Evolutionary conservation across 2,888 invertebrate species (phyloP), one percentile per base, ranked within the genome.

Genomic region (Drosophila crucigera): DNA sequence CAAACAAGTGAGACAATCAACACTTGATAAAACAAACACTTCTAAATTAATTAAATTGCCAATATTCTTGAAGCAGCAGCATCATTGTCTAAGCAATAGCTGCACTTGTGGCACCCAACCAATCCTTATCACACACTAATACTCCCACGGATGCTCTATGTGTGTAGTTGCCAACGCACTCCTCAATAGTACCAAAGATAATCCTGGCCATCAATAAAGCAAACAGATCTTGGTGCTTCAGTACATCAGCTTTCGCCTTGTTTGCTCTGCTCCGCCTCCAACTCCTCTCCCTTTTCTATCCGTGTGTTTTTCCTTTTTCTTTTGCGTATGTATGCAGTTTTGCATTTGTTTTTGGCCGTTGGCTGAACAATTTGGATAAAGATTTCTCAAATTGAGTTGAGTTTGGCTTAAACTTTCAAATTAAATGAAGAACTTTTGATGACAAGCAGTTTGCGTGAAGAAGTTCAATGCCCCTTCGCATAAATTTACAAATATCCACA

Each of bases 31-130:
- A 90, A 78, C 91, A 90, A 90, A 90, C 89, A 90, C 88, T 89
- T 90, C 82, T 82, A 90, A 89, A 90, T 90, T 90, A 90, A 90
- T 90, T 90, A 90, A 90, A 90, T 90, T 87, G 87, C 87, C 89
- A 87, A 87, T 89, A 89, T 87, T 76, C 86, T 86, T 74, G 75
- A 84, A 82, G 84, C 84, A 75, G 71, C 83, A 77, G 70, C 67
- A 67, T 63, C 70, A 52, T 16, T 67, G 65, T 43, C 52, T 71
- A 25, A 68, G 64, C 78, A 58, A 58, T n/a, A 31, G 71, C 54
- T 69, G 72, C 67, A 69, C 71, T 68, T 49, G 43, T 33, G 50
- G n/a, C 37, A 54, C 62, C n/a, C 37, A 4, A 58, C 25, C 33
- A 39, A 31, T 41, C 9, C 63, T 16, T 25, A 25, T 19, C 28